Base-by-base conservation (phyloP, 2,888 invertebrate genomes). In the Fragum sueziense region DNA sequence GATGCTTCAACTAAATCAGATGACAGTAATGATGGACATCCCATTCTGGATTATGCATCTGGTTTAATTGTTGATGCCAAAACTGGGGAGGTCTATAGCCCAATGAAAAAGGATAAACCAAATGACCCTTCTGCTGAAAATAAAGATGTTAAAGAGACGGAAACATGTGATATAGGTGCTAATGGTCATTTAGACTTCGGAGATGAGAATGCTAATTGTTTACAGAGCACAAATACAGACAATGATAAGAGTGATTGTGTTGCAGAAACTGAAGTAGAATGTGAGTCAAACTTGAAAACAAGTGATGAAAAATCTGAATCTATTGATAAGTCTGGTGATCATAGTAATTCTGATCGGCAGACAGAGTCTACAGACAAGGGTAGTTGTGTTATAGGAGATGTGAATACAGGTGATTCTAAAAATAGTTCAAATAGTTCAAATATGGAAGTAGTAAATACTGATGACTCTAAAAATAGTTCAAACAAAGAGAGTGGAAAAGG, bases 51-150 rank as follows among this genome's bases (percentile, higher is more conserved):
- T 52, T 62, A 73, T 51, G 59, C 31, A 9, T 73, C 73, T n/a
- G 73, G 73, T 27, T 67, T 73, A 22, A 65, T 73, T 33, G 51
- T 73, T 52, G 62, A 73, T 67, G 22, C 27, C 11, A 73, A 73
- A 47, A 73, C 62, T 33, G 73, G 73, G 1, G 7, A 65, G 17
- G 54, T 73, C 17, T 27, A 29, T 20, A 73, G 73, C 52, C 65
- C 73, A 52, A 41, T 51, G 25, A 61, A 61, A 14, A 33, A n/a
- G n/a, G 4, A 0, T 1, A 61, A 2, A 33, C 1, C n/a, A 4
- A 25, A 17, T 41, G 41, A 37, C 1, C 22, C 41, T 9, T 4
- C 4, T 22, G 41, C 11, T 4, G 41, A 41, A 22, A 65, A 65
- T 3, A 9, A 65, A 25, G 25, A 25, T 4, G 25, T 33, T 41